Conservation (phyloP, 2,888 invertebrate species). For the Leucania comma region DNA sequence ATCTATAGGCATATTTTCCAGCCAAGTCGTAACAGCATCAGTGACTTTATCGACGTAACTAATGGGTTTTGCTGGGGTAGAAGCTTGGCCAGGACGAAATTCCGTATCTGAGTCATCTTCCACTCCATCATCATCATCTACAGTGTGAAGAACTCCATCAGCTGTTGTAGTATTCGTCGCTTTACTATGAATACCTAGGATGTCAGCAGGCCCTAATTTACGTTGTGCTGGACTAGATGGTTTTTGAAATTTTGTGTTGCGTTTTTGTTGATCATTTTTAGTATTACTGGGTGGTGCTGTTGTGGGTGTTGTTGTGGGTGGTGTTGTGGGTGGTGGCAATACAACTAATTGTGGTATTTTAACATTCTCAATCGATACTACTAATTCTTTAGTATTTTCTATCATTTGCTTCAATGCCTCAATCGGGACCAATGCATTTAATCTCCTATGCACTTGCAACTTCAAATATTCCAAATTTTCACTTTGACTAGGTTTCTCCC, state of each 20-base stretch:
- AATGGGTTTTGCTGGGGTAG: conserved; percentile 20
- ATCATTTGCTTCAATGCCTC: conserved; percentile 15
- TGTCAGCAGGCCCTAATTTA: conserved; percentile 1
- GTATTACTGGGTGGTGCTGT: too few species aligned
- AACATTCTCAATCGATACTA: background rate
- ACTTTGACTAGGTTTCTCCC: background rate
- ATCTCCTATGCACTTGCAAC: conserved; percentile 30
- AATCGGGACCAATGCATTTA: background rate
- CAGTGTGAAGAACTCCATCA: conserved; percentile 3
- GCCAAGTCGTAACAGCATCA: conserved; percentile 41
- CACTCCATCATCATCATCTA: background rate
- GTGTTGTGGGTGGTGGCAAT: background rate
- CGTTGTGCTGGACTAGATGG: background rate
- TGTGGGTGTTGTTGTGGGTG: background rate
- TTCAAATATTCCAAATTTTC: conserved; percentile 28
- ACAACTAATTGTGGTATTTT: conserved; percentile 14
- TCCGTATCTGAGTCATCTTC: background rate
- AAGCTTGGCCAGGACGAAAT: conserved; percentile 27
- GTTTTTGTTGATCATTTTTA: background rate
- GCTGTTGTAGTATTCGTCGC: background rate
- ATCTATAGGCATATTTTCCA: conserved; percentile 59
- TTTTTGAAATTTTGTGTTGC: background rate
- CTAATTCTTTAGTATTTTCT: conserved; percentile 1
- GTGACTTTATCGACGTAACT: conserved; percentile 1
- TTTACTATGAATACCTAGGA: background rate